Evolutionary conservation across 2,888 invertebrate species (phyloP), one percentile per base, ranked within the genome.

Genomic region (Catonia carolina): DNA sequence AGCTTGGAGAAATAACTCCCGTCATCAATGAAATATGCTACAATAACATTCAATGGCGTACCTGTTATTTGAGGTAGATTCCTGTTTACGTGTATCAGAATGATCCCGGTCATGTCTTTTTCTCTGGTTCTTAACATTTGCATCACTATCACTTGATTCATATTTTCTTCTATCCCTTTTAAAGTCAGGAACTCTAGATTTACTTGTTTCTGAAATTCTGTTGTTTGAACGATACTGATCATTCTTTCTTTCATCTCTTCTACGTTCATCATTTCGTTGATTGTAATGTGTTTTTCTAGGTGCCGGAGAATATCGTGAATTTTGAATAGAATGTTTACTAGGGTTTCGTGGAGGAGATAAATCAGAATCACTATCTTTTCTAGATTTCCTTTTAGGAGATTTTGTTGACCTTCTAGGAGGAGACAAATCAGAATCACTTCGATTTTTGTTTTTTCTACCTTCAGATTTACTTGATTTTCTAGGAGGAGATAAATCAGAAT

Each of bases 401-500:
- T 27, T 27, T 6, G 4, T 27, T 8, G 8, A 27, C 27, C 27
- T 27, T 45, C 64, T 54, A 6, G 59, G 57, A 41, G 63, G 63
- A 17, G 65, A 64, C n/a, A 51, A 33, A 59, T 64, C 64, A 35
- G 65, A 65, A 53, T 66, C 64, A 47, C 62, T 62, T 8, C 17
- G n/a, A 5, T 37, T 22, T 20, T 18, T 20, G 22, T 14, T 2
- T 2, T 41, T 41, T 41, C 22, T 41, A 6, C 3, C n/a, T n/a
- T 23, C 31, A 10, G 39, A 22, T 27, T 8, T 27, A 27, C 27
- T 27, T 27, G 27, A 6, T 27, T 27, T 27, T 27, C 64, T 55
- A 7, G 59, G 57, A 42, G 63, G 63, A 27, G 65, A 64, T 18
- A 51, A 36, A 61, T 64, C 64, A 61, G 63, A 53, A 59, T 61